Evolutionary conservation across 2,888 invertebrate genomes (phyloP).

Genomic region (Drosophila paranaensis): DNA sequence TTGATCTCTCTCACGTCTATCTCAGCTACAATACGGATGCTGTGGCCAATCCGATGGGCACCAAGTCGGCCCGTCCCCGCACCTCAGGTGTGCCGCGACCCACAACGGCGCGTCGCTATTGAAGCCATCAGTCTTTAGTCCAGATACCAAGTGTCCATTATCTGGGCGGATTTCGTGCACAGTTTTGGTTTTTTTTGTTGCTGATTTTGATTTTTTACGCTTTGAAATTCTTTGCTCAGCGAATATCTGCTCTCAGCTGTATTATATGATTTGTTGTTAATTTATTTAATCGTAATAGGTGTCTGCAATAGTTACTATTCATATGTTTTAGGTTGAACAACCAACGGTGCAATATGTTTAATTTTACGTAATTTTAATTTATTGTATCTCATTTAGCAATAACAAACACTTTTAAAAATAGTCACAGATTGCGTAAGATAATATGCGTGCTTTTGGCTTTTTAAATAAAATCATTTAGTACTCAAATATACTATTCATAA

Average conservation of each 20-base stretch:
- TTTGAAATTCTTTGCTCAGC: slow-evolving; percentile 63
- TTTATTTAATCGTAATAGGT: slow-evolving; percentile 67
- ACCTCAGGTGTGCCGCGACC: slow-evolving; percentile 86
- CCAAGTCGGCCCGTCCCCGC: slow-evolving; percentile 86
- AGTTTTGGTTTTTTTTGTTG: slow-evolving; percentile 67
- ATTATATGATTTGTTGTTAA: slow-evolving; percentile 56
- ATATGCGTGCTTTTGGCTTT: slow-evolving; percentile 66
- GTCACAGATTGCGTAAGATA: slow-evolving; percentile 35
- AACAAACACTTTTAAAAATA: slow-evolving; percentile 44
- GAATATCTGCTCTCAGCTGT: slow-evolving; percentile 34
- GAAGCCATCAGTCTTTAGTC: slow-evolving; percentile 46
- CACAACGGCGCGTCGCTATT: slow-evolving; percentile 85
- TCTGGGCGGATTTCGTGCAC: slow-evolving; percentile 56
- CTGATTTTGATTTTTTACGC: slow-evolving; percentile 63
- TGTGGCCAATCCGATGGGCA: slow-evolving; percentile 86
- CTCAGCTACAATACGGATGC: slow-evolving; percentile 87
- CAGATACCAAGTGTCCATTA: slow-evolving; percentile 4
- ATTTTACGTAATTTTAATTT: slow-evolving; percentile 45
- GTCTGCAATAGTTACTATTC: slow-evolving; percentile 38
- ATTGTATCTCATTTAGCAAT: slow-evolving; percentile 48
- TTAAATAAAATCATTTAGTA: slow-evolving; percentile 56
- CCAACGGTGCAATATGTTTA: slow-evolving; percentile 68
- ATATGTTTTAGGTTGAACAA: slow-evolving; percentile 63
- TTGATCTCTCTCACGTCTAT: slow-evolving; percentile 89
- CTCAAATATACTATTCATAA: slow-evolving; percentile 12